Percentiles rank a stretch among this genome's conserved stretches.
Conservation (phyloP, 1,140 invertebrate genomes). For the Lucilia cuprina region DNA sequence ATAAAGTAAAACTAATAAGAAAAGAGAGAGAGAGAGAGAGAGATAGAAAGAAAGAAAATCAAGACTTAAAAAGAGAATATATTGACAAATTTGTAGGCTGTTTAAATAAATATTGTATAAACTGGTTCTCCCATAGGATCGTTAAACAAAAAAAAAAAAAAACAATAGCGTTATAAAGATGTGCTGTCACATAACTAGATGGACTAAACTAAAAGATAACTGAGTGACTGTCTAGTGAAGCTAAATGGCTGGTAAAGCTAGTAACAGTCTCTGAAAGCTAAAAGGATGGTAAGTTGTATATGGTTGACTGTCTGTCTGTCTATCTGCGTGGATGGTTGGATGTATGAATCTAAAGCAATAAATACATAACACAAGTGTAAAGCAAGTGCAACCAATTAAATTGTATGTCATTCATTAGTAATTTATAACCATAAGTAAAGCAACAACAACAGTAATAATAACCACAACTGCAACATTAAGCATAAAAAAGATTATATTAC, state of each 20-base stretch:
- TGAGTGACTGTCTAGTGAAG: neutral
- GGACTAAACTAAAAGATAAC: no score
- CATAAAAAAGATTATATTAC: neutral
- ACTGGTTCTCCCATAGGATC: neutral
- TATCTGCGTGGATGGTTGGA: neutral
- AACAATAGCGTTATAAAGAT: neutral
- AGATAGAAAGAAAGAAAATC: neutral
- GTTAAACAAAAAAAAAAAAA: no score
- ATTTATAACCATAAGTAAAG: constrained; percentile 45
- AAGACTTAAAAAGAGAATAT: neutral
- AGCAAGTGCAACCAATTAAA: constrained; percentile 54
- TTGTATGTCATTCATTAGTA: constrained; percentile 63
- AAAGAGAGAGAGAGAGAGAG: neutral
- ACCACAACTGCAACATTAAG: neutral
- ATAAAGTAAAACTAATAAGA: neutral
- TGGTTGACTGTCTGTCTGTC: neutral
- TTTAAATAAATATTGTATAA: neutral
- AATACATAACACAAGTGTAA: constrained; percentile 30
- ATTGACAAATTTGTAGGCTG: constrained; percentile 4
- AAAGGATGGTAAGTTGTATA: neutral
- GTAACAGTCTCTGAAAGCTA: no score
- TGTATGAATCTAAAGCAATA: neutral
- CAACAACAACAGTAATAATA: neutral
- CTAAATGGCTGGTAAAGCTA: no score
- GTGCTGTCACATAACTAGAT: neutral